Evolutionary conservation across 37 sponge, comb jelly and placozoan genomes (phyloP).

Genomic region (Mnemiopsis leidyi): DNA sequence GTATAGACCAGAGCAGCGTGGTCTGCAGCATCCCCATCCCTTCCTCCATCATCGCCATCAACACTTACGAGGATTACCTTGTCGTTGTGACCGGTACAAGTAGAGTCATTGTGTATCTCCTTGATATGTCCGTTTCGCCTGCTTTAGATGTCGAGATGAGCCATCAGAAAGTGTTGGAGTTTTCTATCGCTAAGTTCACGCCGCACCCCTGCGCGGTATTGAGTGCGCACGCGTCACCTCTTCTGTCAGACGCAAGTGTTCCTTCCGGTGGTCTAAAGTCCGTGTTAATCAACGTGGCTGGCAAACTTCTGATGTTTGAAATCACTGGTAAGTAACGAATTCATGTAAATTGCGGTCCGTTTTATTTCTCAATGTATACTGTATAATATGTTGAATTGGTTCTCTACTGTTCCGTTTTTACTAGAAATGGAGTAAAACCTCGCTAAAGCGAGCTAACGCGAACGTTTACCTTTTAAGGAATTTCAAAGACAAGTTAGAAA

Average conservation of each 20-base stretch:
- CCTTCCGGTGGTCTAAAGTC: not conserved
- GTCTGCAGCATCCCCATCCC: slow-evolving; percentile 44
- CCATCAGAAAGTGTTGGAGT: slow-evolving; percentile 17
- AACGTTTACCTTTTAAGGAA: no score
- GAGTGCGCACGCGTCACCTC: slow-evolving; percentile 55
- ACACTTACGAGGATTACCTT: slow-evolving; percentile 26
- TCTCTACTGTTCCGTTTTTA: no score
- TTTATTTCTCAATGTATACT: no score
- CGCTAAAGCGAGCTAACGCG: no score
- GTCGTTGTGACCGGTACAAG: slow-evolving; percentile 26
- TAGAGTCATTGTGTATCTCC: not conserved
- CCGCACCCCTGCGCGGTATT: slow-evolving; percentile 63
- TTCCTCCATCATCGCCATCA: slow-evolving; percentile 31
- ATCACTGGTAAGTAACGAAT: not conserved
- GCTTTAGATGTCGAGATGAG: not conserved
- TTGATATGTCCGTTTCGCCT: not conserved
- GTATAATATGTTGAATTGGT: no score
- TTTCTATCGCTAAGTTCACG: slow-evolving; percentile 46
- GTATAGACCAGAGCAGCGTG: slow-evolving; percentile 37
- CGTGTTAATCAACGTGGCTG: slow-evolving; percentile 34
- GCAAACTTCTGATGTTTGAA: slow-evolving; percentile 46
- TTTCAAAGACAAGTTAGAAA: no score
- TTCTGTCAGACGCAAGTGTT: not conserved
- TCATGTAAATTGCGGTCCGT: not conserved
- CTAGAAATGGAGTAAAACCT: no score